These are phyloP conservation scores for Sprattus sprattus DNA, from an alignment of 2,113 vertebrate species.

Conservation along the genomic window DNA sequence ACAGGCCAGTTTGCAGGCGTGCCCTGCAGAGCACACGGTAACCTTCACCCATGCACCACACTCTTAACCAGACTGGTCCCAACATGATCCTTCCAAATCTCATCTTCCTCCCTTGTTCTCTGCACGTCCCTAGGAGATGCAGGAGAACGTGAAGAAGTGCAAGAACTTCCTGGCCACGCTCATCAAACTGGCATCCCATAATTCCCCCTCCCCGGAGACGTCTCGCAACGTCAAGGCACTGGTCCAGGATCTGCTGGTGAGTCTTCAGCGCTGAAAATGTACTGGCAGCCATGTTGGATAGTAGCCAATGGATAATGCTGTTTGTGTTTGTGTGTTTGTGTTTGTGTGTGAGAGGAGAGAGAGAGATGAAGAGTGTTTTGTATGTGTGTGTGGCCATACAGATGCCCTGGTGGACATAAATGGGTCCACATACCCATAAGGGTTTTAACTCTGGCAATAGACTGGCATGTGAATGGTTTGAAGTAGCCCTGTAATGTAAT, in stretches of 20 bases:
- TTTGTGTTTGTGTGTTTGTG: background rate
- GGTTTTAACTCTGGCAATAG: background rate
- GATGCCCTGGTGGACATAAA: background rate
- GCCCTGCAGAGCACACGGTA: background rate
- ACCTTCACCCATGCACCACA: background rate
- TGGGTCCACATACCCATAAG: background rate
- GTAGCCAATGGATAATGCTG: background rate
- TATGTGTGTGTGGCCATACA: background rate
- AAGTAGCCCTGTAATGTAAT: conserved; percentile 39
- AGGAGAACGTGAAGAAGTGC: conserved; percentile 89
- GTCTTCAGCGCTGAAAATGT: conserved; percentile 27
- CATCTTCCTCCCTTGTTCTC: background rate
- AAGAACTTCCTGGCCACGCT: conserved; percentile 87
- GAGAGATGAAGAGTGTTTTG: background rate
- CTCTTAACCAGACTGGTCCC: background rate
- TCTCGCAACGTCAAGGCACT: conserved; percentile 85
- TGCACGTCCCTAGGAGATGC: conserved; percentile 78
- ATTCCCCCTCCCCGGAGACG: conserved; percentile 82
- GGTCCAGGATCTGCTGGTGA: conserved; percentile 87
- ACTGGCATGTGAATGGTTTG: background rate
- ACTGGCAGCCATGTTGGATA: background rate
- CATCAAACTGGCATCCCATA: conserved; percentile 86
- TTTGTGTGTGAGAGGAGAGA: background rate
- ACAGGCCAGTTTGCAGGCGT: background rate
- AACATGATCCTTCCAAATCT: background rate